Evolutionary conservation across 1,140 invertebrate species (phyloP).

Genomic region (Pogonognathellus flavescens): DNA sequence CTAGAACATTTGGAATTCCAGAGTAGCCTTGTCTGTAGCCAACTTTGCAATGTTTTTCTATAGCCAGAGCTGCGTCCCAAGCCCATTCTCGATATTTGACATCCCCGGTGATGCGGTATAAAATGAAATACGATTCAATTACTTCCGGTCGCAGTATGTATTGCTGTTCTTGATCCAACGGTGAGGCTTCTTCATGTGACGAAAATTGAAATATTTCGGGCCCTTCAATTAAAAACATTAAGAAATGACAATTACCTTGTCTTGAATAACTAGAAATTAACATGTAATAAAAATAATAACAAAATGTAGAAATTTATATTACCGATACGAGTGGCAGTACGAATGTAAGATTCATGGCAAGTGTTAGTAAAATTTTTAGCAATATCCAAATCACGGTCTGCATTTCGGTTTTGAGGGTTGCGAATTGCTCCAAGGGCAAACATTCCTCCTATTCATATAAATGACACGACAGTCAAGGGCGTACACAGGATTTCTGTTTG

Average conservation of each 20-base stretch:
- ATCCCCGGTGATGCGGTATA: constrained; percentile 78
- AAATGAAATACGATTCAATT: constrained; percentile 77
- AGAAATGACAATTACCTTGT: not conserved
- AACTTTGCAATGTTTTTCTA: constrained; percentile 74
- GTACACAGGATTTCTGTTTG: too few relatives aligned
- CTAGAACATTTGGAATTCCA: constrained; percentile 94
- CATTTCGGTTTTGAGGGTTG: constrained; percentile 49
- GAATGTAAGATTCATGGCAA: constrained; percentile 66
- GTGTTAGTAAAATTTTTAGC: constrained; percentile 66
- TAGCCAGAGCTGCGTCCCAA: constrained; percentile 72
- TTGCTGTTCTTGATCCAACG: constrained; percentile 75
- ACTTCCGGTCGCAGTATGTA: constrained; percentile 79
- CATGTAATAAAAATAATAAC: not conserved
- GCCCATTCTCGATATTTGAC: constrained; percentile 78
- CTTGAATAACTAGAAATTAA: too few relatives aligned
- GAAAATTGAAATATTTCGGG: constrained; percentile 75
- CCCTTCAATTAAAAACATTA: constrained; percentile 63
- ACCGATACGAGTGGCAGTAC: constrained; percentile 45
- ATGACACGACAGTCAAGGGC: too few relatives aligned
- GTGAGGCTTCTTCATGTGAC: constrained; percentile 73
- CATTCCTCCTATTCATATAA: constrained; percentile 66
- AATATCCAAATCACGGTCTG: constrained; percentile 60
- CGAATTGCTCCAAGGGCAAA: constrained; percentile 65
- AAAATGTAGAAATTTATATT: not conserved
- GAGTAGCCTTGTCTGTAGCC: constrained; percentile 81